Evolutionary conservation across 2,797 vertebrate species (phyloP).

Genomic region (Eleutherodactylus coqui): DNA sequence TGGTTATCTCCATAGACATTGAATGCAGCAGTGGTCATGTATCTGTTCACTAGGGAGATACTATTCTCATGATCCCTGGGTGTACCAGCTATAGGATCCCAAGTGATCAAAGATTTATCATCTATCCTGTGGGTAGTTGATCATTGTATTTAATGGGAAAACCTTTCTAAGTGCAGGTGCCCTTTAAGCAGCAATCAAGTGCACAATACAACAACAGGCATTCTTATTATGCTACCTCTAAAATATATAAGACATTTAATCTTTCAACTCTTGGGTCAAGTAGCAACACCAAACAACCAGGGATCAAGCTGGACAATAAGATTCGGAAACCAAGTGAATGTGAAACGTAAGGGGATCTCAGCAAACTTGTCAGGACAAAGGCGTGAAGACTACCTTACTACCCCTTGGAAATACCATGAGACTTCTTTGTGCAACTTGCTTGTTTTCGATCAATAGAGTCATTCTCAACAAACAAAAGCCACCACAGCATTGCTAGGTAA

Average conservation of each 20-base stretch:
- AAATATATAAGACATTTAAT: not conserved
- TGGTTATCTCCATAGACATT: too few species aligned
- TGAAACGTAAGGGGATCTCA: not conserved
- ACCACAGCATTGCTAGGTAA: constrained; percentile 28
- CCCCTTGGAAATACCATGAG: not conserved
- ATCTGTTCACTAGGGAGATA: too few species aligned
- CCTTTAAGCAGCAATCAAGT: too few species aligned
- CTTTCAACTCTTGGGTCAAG: not conserved
- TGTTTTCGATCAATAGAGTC: constrained; percentile 2
- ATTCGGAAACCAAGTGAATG: not conserved
- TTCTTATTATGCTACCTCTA: not conserved
- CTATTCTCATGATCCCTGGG: too few species aligned
- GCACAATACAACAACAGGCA: not conserved
- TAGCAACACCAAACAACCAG: not conserved
- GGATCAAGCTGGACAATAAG: not conserved
- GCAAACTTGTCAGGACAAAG: not conserved
- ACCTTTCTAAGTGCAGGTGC: too few species aligned
- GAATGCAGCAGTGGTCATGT: too few species aligned
- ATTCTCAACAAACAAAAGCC: constrained; percentile 18
- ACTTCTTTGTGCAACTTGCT: constrained; percentile 18
- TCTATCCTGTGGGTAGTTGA: too few species aligned
- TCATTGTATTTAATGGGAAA: too few species aligned
- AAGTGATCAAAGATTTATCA: too few species aligned
- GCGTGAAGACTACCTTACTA: not conserved
- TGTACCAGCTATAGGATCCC: too few species aligned